Base-by-base conservation (phyloP, 2,113 vertebrate genomes). In the Triplophysa tibetana region DNA sequence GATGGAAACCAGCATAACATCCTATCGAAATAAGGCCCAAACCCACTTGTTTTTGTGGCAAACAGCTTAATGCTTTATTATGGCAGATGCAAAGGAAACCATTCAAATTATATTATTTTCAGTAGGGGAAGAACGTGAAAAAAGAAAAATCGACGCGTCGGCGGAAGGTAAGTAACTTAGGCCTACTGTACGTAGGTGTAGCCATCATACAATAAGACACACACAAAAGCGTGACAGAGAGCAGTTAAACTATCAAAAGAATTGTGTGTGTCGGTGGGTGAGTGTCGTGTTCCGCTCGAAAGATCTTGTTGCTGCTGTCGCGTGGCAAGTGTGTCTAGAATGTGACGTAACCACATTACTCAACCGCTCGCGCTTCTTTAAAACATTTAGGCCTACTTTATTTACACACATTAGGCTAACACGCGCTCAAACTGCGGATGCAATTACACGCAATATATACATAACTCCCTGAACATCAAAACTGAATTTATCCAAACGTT, bases 321-420 rank as follows among this genome's bases (percentile, higher is more conserved):
- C 75, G 78, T 86, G 83, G 78, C 78, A 54, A 82, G 76, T 66
- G 80, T 75, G 79, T 63, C 77, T 79, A 78, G 83, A 84, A 86
- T 84, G 80, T 70, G 58, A 82, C 75, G 69, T 78, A 62, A 80
- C 82, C 79, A 81, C 72, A 81, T 83, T 80, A 85, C 64, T 80
- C 43, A 24, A 83, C 52, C 75, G 75, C 62, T 79, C 17, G 24
- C 62, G 48, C 52, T 70, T 41, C 70, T 72, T 52, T 61, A 52
- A 67, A 43, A 11, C 66, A 48, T 29, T 50, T 38, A 24, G 24
- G 24, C 2, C 24, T 24, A 24, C 1, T 24, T 24, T 24, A 54
- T 7, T 8, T 63, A n/a, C 61, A 78, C 69, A 67, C 19, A 68
- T 11, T 73, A 21, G 29, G 4, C 29, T 29, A 2, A 56, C 54